Conservation (phyloP, 2,888 invertebrate species). For the Ectemnius cavifrons region DNA sequence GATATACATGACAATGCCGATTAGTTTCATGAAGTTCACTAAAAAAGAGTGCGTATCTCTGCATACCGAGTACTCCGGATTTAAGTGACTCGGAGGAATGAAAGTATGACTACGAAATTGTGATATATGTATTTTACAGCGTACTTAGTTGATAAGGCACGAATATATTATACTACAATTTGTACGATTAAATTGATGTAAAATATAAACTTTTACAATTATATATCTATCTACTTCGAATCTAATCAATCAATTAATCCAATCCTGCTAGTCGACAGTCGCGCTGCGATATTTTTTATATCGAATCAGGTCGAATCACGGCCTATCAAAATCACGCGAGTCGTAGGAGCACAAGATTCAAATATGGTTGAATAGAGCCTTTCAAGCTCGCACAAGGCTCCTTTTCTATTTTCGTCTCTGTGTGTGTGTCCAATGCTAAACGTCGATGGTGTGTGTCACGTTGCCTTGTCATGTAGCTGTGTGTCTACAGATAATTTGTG, state of each 20-base stretch:
- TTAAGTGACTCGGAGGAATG: not conserved
- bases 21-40: too few species aligned
- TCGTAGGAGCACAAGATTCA: not conserved
- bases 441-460: conserved; percentile 19
- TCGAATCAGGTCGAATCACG: too few species aligned
- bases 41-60: not conserved
- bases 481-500: conserved; percentile 21
- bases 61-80: conserved; percentile 21
- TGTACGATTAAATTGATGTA: conserved; percentile 19
- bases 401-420: conserved; percentile 6
- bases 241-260: too few species aligned
- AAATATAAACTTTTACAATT: not conserved
- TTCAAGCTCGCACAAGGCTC: conserved; percentile 4
- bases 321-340: too few species aligned
- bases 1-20: too few species aligned
- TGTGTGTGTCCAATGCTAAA: conserved; percentile 11
- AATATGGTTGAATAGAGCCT: conserved; percentile 19
- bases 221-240: too few species aligned
- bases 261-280: too few species aligned
- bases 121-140: conserved; percentile 34
- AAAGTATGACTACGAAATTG: conserved; percentile 34
- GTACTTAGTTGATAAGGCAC: conserved; percentile 17
- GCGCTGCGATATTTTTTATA: too few species aligned
- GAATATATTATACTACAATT: conserved; percentile 17
- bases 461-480: conserved; percentile 21